Evolutionary conservation across 2,888 invertebrate genomes (phyloP).

Genomic region (Antheraea yamamai): DNA sequence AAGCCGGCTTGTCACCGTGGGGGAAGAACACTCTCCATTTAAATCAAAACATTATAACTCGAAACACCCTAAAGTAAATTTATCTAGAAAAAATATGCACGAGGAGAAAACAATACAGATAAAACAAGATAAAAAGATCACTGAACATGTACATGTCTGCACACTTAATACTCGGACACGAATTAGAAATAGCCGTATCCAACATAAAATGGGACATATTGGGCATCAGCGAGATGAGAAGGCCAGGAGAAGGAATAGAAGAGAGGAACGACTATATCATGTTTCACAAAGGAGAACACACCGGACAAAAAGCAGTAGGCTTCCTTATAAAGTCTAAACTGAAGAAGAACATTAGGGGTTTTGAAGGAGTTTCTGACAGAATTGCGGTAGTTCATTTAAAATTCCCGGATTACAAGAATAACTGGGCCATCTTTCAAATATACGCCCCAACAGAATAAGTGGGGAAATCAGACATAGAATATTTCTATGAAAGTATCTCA

Average conservation of each 20-base stretch:
- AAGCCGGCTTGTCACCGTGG: conserved; percentile 1
- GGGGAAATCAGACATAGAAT: too few relatives aligned
- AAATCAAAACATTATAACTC: not conserved
- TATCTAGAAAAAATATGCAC: not conserved
- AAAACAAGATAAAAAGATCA: conserved; percentile 4
- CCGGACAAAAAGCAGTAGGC: conserved; percentile 20
- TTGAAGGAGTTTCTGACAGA: conserved; percentile 20
- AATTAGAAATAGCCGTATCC: too few relatives aligned
- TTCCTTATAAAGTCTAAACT: conserved; percentile 13
- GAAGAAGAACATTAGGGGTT: conserved; percentile 15
- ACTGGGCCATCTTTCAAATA: not conserved
- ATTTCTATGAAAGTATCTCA: too few relatives aligned
- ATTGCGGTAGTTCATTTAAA: conserved; percentile 17
- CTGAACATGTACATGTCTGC: conserved; percentile 15
- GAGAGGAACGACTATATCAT: conserved; percentile 14
- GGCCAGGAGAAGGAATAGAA: conserved; percentile 3
- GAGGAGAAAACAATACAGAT: too few relatives aligned
- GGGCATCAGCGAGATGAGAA: too few relatives aligned
- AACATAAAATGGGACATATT: too few relatives aligned
- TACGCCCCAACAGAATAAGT: not conserved
- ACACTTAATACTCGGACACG: too few relatives aligned
- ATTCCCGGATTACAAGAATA: conserved; percentile 12
- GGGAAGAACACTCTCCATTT: conserved; percentile 22
- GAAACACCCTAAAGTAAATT: not conserved
- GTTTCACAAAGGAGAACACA: conserved; percentile 16